Percentiles rank a stretch among this genome's conserved stretches.
Conservation (phyloP, 2,797 vertebrate genomes). For the Lindbergichthys nudifrons region DNA sequence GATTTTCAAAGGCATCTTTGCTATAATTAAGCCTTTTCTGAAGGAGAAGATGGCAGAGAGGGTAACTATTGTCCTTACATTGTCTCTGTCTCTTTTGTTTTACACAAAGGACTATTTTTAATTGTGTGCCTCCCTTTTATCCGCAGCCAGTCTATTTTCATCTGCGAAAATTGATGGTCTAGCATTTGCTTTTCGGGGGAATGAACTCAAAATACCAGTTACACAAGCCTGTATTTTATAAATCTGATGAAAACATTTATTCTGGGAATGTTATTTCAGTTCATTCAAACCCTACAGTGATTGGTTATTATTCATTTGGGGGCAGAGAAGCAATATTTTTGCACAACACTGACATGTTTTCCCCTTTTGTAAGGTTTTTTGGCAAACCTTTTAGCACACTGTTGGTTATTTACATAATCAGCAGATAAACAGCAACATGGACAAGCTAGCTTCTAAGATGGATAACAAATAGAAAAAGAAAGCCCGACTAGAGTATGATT, state of each 20-base stretch:
- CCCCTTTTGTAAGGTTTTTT: background rate
- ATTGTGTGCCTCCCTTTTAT: constrained; percentile 24
- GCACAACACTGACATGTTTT: background rate
- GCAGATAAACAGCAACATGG: background rate
- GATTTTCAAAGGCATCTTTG: constrained; percentile 99
- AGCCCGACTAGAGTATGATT: too few species aligned
- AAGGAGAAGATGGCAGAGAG: constrained; percentile 99
- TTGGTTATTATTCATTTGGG: background rate
- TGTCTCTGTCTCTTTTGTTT: constrained; percentile 37
- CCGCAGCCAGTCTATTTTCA: constrained; percentile 11
- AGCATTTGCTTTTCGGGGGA: constrained; percentile 16
- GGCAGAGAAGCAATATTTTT: background rate
- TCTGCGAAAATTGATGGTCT: constrained; percentile 11
- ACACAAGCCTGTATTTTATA: constrained; percentile 1
- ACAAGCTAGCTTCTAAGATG: background rate
- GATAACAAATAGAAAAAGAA: too few species aligned
- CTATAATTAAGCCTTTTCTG: constrained; percentile 97
- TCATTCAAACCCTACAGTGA: background rate
- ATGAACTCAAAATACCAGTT: constrained; percentile 11
- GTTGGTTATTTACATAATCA: background rate
- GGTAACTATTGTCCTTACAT: constrained; percentile 84
- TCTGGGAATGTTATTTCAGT: background rate
- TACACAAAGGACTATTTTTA: constrained; percentile 35
- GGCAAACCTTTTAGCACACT: background rate
- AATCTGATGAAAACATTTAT: background rate